Percentiles rank a stretch among this genome's conserved stretches.
Evolutionary conservation across 2,888 invertebrate genomes (phyloP).

Genomic region (Epinotia nisella): DNA sequence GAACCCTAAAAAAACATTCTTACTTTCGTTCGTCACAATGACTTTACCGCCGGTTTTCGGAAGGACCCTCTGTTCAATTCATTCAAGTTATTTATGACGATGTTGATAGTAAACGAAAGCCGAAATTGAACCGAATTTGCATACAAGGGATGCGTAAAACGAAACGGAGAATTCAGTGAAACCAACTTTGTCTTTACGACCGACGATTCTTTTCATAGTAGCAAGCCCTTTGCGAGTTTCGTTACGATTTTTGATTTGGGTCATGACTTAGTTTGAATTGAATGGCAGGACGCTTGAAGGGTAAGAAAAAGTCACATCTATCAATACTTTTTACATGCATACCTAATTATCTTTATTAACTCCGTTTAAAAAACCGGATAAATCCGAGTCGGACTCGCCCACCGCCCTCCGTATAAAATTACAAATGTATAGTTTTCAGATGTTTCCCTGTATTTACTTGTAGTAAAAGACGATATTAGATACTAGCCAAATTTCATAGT

Average conservation of each 20-base stretch:
- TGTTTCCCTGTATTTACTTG: too few relatives aligned
- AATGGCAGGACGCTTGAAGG: constrained; percentile 52
- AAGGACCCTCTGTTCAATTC: constrained; percentile 53
- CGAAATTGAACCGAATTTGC: constrained; percentile 70
- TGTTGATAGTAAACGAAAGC: constrained; percentile 62
- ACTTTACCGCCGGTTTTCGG: constrained; percentile 50
- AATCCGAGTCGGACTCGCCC: too few relatives aligned
- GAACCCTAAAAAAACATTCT: constrained; percentile 50
- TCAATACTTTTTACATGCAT: background rate
- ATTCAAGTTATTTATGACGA: constrained; percentile 62
- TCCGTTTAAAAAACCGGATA: background rate
- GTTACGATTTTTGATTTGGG: constrained; percentile 50
- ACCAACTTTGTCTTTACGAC: constrained; percentile 51
- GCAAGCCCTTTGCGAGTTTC: constrained; percentile 51
- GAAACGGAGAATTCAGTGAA: constrained; percentile 44
- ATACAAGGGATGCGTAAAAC: constrained; percentile 67
- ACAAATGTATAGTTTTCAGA: too few relatives aligned
- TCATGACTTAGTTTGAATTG: constrained; percentile 57
- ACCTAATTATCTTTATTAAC: background rate
- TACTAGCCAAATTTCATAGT: too few relatives aligned
- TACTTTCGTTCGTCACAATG: constrained; percentile 53
- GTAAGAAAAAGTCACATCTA: constrained; percentile 3
- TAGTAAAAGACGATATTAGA: too few relatives aligned
- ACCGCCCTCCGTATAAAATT: too few relatives aligned
- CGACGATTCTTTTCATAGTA: constrained; percentile 55